Evolutionary conservation across 37 sponge, comb jelly and placozoan genomes (phyloP).

Genomic region (Dysidea cf. avara): DNA sequence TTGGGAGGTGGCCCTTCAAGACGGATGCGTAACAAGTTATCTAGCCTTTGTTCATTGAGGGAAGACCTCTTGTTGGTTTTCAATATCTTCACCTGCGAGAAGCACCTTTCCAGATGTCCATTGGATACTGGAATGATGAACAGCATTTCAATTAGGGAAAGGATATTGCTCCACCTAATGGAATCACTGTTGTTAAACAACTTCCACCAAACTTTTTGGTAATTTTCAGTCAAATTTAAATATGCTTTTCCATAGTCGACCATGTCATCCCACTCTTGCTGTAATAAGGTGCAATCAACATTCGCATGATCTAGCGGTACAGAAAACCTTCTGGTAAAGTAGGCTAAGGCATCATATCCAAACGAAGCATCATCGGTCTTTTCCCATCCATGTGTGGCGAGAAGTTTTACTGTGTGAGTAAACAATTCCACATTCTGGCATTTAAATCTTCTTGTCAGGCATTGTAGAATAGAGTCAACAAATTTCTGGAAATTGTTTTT

Average conservation of each 20-base stretch:
- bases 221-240: constrained; percentile 27
- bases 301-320: constrained; percentile 44
- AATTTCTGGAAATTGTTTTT: too few species aligned
- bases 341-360: constrained; percentile 47
- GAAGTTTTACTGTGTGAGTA: constrained; percentile 39
- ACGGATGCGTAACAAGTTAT: not conserved
- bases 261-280: constrained; percentile 63
- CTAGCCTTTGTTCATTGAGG: constrained; percentile 18
- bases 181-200: constrained; percentile 50
- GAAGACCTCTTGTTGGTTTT: constrained; percentile 13
- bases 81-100: constrained; percentile 61
- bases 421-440: constrained; percentile 41
- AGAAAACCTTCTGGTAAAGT: constrained; percentile 19
- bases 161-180: constrained; percentile 46
- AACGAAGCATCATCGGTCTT: too few species aligned
- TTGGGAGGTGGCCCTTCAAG: constrained; percentile 9
- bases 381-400: constrained; percentile 75
- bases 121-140: constrained; percentile 64
- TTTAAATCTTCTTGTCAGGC: constrained; percentile 45
- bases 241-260: constrained; percentile 38
- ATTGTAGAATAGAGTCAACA: constrained; percentile 23
- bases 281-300: not conserved
- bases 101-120: constrained; percentile 51
- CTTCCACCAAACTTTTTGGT: constrained; percentile 56
- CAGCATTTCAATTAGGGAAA: constrained; percentile 52